A percentile compares a stretch with the other conserved stretches of the same genome.
phyloP scores from a whole-genome alignment of 1,140 invertebrate genomes.

The Laupala kohalensis region DNA sequence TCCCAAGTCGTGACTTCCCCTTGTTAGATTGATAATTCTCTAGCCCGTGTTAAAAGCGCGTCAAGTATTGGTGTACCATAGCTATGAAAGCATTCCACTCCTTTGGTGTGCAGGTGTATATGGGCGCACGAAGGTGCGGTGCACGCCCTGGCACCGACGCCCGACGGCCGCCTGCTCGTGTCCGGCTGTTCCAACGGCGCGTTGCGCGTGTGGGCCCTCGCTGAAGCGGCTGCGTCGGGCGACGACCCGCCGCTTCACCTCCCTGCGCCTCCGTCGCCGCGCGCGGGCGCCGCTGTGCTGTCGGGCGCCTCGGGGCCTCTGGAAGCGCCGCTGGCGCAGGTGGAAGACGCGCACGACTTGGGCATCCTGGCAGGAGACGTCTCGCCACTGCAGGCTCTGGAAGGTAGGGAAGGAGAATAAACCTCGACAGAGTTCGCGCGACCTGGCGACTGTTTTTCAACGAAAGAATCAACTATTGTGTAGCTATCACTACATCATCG shows the following conservation, averaged over 20 bases:
- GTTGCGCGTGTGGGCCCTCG: conserved; percentile 47
- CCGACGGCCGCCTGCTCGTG: conserved; percentile 49
- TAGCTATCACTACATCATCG: no score
- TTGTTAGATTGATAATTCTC: no score
- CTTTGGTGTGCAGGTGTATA: not conserved
- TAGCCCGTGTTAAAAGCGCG: no score
- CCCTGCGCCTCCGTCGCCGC: not conserved
- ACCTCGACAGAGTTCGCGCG: no score
- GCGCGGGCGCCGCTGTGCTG: not conserved
- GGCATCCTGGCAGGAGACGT: conserved; percentile 56
- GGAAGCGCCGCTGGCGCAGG: conserved; percentile 19
- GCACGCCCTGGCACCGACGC: conserved; percentile 44
- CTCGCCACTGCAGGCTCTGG: conserved; percentile 23
- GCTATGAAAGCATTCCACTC: no score
- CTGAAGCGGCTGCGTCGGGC: conserved; percentile 5
- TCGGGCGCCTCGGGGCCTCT: not conserved
- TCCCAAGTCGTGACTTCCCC: no score
- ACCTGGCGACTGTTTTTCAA: no score
- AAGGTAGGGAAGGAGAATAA: no score
- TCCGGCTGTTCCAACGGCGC: conserved; percentile 52
- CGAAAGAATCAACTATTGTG: no score
- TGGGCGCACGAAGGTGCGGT: conserved; percentile 47
- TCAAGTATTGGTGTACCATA: no score
- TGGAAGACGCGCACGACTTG: conserved; percentile 58
- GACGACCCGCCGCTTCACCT: no score